These are phyloP conservation scores for Poeciliopsis retropinna DNA, from an alignment of 2,113 vertebrate species.

Conservation along the genomic window DNA sequence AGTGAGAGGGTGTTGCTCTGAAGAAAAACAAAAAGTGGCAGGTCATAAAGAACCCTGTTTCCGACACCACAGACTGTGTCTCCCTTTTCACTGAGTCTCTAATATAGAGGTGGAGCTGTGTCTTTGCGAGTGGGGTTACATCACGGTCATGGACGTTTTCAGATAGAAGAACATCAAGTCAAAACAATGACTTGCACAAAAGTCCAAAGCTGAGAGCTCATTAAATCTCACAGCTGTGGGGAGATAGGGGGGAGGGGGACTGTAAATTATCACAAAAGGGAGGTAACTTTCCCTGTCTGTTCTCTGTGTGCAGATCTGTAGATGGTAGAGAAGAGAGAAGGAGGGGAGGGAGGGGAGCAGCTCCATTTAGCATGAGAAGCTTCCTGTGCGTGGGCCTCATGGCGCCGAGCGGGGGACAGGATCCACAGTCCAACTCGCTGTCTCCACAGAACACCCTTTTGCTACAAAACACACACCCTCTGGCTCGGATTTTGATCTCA, in stretches of 20 bases:
- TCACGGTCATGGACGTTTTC: slow-evolving; percentile 59
- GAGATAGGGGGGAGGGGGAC: slow-evolving; percentile 19
- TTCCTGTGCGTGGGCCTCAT: slow-evolving; percentile 79
- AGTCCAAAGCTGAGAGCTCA: slow-evolving; percentile 47
- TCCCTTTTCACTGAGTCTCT: slow-evolving; percentile 53
- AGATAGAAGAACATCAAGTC: slow-evolving; percentile 43
- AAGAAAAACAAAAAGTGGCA: slow-evolving; percentile 42
- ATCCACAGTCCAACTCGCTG: slow-evolving; percentile 72
- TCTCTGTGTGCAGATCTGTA: slow-evolving; percentile 61
- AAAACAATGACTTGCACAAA: slow-evolving; percentile 27
- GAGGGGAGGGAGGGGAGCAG: slow-evolving; percentile 17
- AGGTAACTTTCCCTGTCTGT: slow-evolving; percentile 54
- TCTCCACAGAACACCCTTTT: slow-evolving; percentile 72
- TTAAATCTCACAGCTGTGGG: slow-evolving; percentile 60
- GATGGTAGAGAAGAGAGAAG: slow-evolving; percentile 24
- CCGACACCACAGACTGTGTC: slow-evolving; percentile 35
- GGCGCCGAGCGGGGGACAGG: slow-evolving; percentile 69
- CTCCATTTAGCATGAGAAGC: slow-evolving; percentile 75
- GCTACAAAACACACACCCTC: slow-evolving; percentile 68
- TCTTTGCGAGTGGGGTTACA: slow-evolving; percentile 55
- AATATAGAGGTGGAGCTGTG: slow-evolving; percentile 32
- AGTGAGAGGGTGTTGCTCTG: slow-evolving; percentile 24
- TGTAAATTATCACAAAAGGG: slow-evolving; percentile 26
- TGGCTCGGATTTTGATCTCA: slow-evolving; percentile 73
- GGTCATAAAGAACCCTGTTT: slow-evolving; percentile 56